A percentile compares a stretch with the other conserved stretches of the same genome.
Evolutionary conservation across 2,797 vertebrate species (phyloP).

Genomic region (Gephyroberyx darwinii): DNA sequence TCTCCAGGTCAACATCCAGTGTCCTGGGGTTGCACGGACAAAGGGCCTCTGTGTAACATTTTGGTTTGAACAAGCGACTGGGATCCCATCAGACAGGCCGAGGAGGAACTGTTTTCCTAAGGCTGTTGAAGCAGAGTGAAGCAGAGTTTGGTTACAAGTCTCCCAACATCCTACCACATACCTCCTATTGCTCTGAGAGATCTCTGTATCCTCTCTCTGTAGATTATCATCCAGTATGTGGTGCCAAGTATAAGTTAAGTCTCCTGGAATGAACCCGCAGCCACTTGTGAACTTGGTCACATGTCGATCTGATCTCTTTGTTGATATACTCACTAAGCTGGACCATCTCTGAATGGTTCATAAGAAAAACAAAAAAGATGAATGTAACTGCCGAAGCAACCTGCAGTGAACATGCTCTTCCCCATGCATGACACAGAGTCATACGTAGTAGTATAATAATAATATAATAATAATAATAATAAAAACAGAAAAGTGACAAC

Average conservation of each 20-base stretch:
- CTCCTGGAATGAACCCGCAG: slow-evolving; percentile 10
- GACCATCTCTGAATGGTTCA: neutral
- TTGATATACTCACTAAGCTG: neutral
- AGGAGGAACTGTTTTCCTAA: slow-evolving; percentile 26
- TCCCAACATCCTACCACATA: slow-evolving; percentile 7
- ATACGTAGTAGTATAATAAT: too few species aligned
- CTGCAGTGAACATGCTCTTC: too few species aligned
- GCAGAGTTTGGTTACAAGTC: slow-evolving; percentile 16
- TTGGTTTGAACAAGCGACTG: slow-evolving; percentile 17
- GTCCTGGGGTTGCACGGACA: slow-evolving; percentile 19
- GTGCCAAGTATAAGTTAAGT: neutral
- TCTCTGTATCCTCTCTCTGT: neutral
- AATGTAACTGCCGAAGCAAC: too few species aligned
- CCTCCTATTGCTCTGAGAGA: neutral
- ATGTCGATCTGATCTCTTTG: neutral
- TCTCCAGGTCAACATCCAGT: neutral
- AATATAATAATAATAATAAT: too few species aligned
- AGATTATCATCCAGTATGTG: neutral
- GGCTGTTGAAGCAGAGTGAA: slow-evolving; percentile 6
- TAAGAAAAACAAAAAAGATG: too few species aligned
- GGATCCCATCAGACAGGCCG: neutral
- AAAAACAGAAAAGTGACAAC: too few species aligned
- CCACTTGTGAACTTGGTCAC: slow-evolving; percentile 3
- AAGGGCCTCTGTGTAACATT: slow-evolving; percentile 19
- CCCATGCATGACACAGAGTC: too few species aligned